Evolutionary conservation across 2,113 vertebrate genomes (phyloP).

Genomic region (Campylomormyrus tamandua): DNA sequence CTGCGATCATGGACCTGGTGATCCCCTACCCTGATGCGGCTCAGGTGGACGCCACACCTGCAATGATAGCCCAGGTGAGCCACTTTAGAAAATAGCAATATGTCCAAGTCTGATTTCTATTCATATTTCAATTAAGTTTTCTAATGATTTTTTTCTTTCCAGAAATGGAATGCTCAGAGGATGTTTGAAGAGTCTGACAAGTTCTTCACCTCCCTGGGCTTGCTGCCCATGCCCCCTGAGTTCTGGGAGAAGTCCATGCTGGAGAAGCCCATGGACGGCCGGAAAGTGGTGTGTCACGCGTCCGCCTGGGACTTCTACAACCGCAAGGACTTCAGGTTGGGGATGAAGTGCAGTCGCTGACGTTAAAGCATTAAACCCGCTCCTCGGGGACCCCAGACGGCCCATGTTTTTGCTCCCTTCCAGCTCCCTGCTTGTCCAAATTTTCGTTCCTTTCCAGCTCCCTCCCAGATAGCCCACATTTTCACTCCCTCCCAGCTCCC

Average conservation of each 20-base stretch:
- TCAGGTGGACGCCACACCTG: conserved; percentile 82
- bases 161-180: conserved; percentile 75
- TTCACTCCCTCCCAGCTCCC: neutral
- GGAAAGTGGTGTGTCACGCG: conserved; percentile 90
- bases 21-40: conserved; percentile 74
- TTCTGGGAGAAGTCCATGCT: conserved; percentile 86
- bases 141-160: neutral
- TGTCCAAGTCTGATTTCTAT: neutral
- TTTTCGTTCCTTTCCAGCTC: neutral
- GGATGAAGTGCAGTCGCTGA: neutral
- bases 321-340: conserved; percentile 89
- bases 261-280: conserved; percentile 70
- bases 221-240: conserved; percentile 67
- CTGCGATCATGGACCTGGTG: conserved; percentile 79
- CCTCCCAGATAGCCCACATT: neutral
- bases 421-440: too few species aligned
- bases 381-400: neutral
- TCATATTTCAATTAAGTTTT: neutral
- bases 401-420: neutral
- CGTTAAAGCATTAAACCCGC: neutral
- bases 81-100: neutral
- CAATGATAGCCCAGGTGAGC: conserved; percentile 79
- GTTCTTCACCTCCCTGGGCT: conserved; percentile 80
- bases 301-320: conserved; percentile 99
- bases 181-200: conserved; percentile 85